These are phyloP conservation scores for Aramus guarauna DNA, from an alignment of 2,113 vertebrate genomes.

Conservation along the genomic window DNA sequence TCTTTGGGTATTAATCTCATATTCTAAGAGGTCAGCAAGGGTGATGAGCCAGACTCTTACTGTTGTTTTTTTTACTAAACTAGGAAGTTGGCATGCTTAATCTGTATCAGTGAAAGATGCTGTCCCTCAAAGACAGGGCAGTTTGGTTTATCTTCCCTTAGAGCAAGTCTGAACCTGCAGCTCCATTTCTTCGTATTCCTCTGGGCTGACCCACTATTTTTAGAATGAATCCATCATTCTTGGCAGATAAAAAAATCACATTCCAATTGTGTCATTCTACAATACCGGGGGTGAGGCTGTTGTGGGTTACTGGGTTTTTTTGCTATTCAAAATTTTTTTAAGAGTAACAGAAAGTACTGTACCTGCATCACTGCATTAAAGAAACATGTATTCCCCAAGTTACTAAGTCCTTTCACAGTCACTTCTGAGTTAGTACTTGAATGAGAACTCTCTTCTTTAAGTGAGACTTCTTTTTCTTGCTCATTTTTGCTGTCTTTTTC, in stretches of 20 bases:
- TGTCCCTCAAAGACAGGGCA: background rate
- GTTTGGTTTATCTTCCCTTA: background rate
- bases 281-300: background rate
- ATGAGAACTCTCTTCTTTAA: constrained; percentile 62
- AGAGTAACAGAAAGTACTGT: background rate
- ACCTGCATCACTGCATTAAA: constrained; percentile 98
- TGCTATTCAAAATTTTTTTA: background rate
- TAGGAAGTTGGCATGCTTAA: background rate
- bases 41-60: background rate
- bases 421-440: constrained; percentile 51
- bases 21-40: background rate
- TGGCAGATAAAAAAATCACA: background rate
- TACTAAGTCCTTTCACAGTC: constrained; percentile 90
- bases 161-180: constrained; percentile 28
- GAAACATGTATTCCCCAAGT: constrained; percentile 97
- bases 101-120: background rate
- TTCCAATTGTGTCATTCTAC: background rate
- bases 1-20: background rate
- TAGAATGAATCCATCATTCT: background rate
- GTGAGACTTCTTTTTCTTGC: constrained; percentile 69
- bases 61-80: background rate
- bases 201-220: background rate
- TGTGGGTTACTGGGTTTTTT: background rate
- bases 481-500: constrained; percentile 75
- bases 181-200: background rate